Evolutionary conservation across 2,113 vertebrate genomes (phyloP), one percentile per base, ranked within the genome.

Genomic region (Mus pahari): DNA sequence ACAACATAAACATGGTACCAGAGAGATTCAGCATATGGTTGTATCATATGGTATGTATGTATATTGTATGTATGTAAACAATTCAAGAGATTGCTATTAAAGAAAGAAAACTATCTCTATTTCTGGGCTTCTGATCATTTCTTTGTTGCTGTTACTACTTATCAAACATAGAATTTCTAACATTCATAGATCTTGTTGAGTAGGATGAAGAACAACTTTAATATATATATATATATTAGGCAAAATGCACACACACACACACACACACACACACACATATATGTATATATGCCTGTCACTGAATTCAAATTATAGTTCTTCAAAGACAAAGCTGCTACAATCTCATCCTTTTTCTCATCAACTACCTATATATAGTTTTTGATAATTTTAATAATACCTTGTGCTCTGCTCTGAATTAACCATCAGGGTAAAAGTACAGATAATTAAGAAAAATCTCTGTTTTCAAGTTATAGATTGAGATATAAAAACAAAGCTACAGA

Each of bases 291-390:
- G 16, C 28, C 70, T 55, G 48, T 92, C 83, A 64, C 36, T 95
- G 92, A 96, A 96, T 95, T 94, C 89, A 92, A 95, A 94, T 42
- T 64, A 74, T 86, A 75, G 83, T 93, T 94, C 62, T 91, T 48
- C 53, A 83, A 89, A 64, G 36, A 62, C 28, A 97, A 86, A 90
- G 0, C 2, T 64, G 3, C 20, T 86, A 39, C n/a, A 88, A 50
- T 60, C 24, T 22, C 5, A 68, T 66, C 64, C 31, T 13, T 90
- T 94, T 87, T 89, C 70, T 86, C 86, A 50, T 94, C 77, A 92
- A 91, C 64, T 82, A 77, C 16, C 33, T 89, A 50, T 86, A 68
- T n/a, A n/a, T 73, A 50, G 78, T 68, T 95, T 83, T 89, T 58
- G 7, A 91, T 58, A 77, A n/a, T 17, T 94, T 74, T 95, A 60